These are phyloP conservation scores for Aix galericulata DNA, from an alignment of 2,113 vertebrate genomes.

Conservation along the genomic window DNA sequence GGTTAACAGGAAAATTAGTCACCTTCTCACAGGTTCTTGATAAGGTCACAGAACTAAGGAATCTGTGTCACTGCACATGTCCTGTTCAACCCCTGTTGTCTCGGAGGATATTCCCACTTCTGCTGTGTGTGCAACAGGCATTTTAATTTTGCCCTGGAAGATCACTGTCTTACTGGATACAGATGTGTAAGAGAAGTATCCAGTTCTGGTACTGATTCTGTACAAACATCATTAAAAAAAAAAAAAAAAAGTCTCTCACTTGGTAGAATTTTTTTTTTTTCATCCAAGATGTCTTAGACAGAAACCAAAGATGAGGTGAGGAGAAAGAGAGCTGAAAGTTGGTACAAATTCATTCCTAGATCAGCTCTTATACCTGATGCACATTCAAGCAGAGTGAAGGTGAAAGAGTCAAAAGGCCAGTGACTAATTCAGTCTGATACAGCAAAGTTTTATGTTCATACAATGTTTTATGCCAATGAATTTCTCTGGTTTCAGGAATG, in stretches of 20 bases:
- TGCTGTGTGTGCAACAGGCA: not conserved
- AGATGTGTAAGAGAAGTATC: not conserved
- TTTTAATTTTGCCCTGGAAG: not conserved
- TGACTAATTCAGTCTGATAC: not conserved
- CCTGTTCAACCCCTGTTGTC: not conserved
- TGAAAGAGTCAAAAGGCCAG: not conserved
- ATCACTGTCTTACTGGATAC: not conserved
- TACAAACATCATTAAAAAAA: not conserved
- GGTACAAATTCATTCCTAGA: not conserved
- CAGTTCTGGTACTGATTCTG: not conserved
- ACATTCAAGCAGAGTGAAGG: not conserved
- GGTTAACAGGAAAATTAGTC: constrained; percentile 4
- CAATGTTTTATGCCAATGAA: not conserved
- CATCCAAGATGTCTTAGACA: not conserved
- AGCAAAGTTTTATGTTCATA: not conserved
- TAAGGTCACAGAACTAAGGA: not conserved
- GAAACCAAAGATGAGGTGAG: not conserved
- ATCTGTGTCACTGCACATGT: accelerated
- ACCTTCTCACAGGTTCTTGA: not conserved
- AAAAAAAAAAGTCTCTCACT: not conserved
- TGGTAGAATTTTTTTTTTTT: not conserved
- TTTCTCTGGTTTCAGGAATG: not conserved
- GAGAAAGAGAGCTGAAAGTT: not conserved
- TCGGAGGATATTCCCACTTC: not conserved
- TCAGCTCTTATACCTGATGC: not conserved